Base-by-base conservation (phyloP, 2,797 vertebrate species). In the Myiotriccus ornatus region DNA sequence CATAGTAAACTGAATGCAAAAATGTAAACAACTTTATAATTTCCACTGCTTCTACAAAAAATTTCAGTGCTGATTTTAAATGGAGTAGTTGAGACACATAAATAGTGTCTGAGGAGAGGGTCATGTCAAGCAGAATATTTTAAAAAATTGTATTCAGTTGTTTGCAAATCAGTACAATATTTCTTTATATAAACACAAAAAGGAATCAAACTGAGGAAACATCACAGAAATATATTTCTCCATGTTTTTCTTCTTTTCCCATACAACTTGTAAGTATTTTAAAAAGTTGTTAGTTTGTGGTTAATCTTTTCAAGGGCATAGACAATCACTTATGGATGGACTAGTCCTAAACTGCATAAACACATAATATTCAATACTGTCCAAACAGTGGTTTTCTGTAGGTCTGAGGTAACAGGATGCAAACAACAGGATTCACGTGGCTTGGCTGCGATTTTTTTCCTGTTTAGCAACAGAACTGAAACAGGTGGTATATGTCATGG, bases 121-220 rank as follows among this genome's bases (percentile, higher is more conserved):
- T 75, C 93, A 56, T 79, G 75, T 74, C 86, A 89, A 93, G 56
- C 41, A 90, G 34, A 62, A 63, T 46, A 47, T 53, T 87, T 92
- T 69, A 43, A 95, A 95, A 97, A 95, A 57, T 85, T 93, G 52
- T 87, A 57, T 91, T 95, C 28, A 37, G 10, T 62, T 81, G 7
- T 73, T 80, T 95, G 65, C 68, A 89, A 81, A 89, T 80, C 46
- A 60, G 37, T 78, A 62, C n/a, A 34, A 90, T 90, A 30, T 56
- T 90, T 81, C 41, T 76, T 83, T 76, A 19, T 91, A 63, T 84
- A 91, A 89, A 87, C 69, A 27, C 22, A 46, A 30, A 78, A 95
- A 63, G 6, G 11, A 90, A 84, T 84, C 30, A 47, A 6, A 16
- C 17, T 52, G 85, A 89, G n/a, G 35, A 93, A 94, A 53, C 37